Evolutionary conservation across 2,888 invertebrate genomes (phyloP), one percentile per base, ranked within the genome.

Genomic region (Mantis religiosa): DNA sequence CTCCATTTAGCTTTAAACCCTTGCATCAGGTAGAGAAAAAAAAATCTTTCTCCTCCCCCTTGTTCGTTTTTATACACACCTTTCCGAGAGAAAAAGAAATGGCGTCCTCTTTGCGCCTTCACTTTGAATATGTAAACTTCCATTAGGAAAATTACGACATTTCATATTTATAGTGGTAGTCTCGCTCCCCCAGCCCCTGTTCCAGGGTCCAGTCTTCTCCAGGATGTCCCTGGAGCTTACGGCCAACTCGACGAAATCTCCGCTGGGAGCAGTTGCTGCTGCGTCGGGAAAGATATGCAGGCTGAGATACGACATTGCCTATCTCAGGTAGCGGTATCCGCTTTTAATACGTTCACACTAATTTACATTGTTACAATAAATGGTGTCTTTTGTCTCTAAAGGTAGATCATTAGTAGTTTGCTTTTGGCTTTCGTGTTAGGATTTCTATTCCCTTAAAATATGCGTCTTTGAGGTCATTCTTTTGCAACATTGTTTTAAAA

Each of bases 121-220:
- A 81, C 82, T 87, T 87, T 87, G 82, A 89, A 89, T 89, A 89
- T 89, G 86, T 89, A 89, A 89, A 89, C 83, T 89, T 89, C 89
- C 89, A 89, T 89, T 89, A 89, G 89, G 89, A 89, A 89, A 89
- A 89, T 89, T 89, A 89, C 89, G 85, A 87, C 87, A 89, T 89
- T 89, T 85, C 87, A 89, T 89, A 89, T 89, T 89, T 89, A 89
- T 89, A 87, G 84, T 84, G 71, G 89, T 34, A 84, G 84, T 85
- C 88, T 86, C 28, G 41, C 9, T 30, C 25, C 28, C 87, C n/a
- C 87, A 82, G 34, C 82, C 82, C 27, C 30, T 87, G 82, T 82
- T 81, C 82, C 87, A 30, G 82, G 82, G 87, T 81, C 82, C 87
- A 82, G 81, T 30, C 20, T 28, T 84, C 87, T 87, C 87, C 82